Evolutionary conservation across 2,113 vertebrate species (phyloP), one percentile per base, ranked within the genome.

Genomic region (Hyaena hyaena): DNA sequence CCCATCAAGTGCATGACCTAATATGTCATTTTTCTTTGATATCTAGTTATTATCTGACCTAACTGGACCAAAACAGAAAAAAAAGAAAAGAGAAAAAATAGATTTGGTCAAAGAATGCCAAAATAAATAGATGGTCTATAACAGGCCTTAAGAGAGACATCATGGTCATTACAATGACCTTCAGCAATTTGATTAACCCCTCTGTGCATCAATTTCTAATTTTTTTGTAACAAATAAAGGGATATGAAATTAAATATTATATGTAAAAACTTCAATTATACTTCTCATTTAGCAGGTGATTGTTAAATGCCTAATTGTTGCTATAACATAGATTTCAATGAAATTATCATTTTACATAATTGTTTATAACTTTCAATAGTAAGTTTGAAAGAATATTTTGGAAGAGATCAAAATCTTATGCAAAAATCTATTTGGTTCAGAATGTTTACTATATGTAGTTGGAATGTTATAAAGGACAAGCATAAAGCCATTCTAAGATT

Each of bases 371-470:
- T 35, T 76, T 71, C 39, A 61, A 61, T 7, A 39, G 28, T 21
- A 94, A 95, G 6, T 85, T 86, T 93, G 71, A n/a, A 80, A 93
- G 5, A 71, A 45, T 45, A 53, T 77, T 90, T 96, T 91, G 45
- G 83, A 82, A 87, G 50, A 74, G 6, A 39, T 43, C 1, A 87
- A 92, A 65, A 79, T 90, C 68, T 83, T 77, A 11, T 55, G 83
- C 35, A 33, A 55, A 65, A 93, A 87, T 5, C 35, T 12, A 68
- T 48, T n/a, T 48, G 10, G 17, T 33, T 89, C 61, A 85, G 16
- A 53, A 66, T 53, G 11, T 17, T 69, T 77, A 19, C 12, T 66
- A 9, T 50, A 43, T 1, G 10, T 17, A 65, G 0, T 76, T 89
- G 35, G 12, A 9, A 12, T 95, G 9, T 77, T 88, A 69, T 68